Evolutionary conservation across 1,140 invertebrate genomes (phyloP), one percentile per base, ranked within the genome.

Genomic region (Eupristina koningsbergeri): DNA sequence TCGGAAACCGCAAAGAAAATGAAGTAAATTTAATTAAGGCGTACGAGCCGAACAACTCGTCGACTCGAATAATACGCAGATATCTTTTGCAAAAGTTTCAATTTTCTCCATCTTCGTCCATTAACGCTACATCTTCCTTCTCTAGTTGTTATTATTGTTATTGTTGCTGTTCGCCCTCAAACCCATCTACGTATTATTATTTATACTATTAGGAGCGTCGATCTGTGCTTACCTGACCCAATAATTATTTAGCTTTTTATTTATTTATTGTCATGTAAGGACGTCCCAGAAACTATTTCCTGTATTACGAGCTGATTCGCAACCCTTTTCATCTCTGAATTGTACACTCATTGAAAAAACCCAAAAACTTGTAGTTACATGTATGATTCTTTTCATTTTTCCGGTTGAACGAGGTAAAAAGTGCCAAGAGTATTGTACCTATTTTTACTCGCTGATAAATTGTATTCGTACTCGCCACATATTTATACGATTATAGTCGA

Each of bases 1-100:
- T 45, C 31, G 74, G 29, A 77, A 77, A 53, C 53, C 76, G 31
- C 67, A 45, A 76, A 69, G 78, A 80, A 84, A 84, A 84, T 80
- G 76, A 80, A 80, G 83, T 81, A 84, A 58, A 34, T 84, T 81
- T 80, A 84, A 81, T 81, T 84, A 75, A 80, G 78, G 71, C 58
- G 71, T 15, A 47, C 58, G 41, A 41, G 26, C 47, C 41, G 1
- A 64, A 53, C 73, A 58, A 64, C 26, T 36, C 36, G 13, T 13
- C 9, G 0, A 71, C 50, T 45, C 67, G 17, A 75, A 84, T 77
- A 80, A 84, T 84, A 84, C 83, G 83, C 53, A 80, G 77, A 84
- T 84, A 84, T 80, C 81, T 45, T 61, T 67, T 22, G 47, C 31
- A n/a, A 77, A 83, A 74, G 26, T 84, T 84, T 84, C 69, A 80